Evolutionary conservation across 2,797 vertebrate genomes (phyloP).

Genomic region (Centropyge bicolor): DNA sequence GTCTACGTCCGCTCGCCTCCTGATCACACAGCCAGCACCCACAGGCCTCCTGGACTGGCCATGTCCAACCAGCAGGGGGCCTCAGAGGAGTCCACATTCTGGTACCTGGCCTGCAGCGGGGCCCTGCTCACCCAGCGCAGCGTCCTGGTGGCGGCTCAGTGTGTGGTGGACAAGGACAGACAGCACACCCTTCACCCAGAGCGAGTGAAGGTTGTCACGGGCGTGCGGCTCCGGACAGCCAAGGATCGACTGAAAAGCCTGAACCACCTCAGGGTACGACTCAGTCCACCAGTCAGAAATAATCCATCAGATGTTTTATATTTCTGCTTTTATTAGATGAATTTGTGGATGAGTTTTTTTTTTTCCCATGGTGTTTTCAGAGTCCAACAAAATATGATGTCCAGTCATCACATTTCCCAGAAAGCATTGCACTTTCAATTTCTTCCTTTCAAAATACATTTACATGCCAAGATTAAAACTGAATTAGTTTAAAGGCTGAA

Average conservation of each 20-base stretch:
- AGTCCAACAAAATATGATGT: background rate
- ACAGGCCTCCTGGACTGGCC: slow-evolving; percentile 7
- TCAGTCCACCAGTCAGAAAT: background rate
- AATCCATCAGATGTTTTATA: background rate
- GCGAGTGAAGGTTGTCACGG: slow-evolving; percentile 89
- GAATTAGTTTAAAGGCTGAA: background rate
- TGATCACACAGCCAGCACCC: slow-evolving; percentile 42
- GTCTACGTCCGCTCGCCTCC: slow-evolving; percentile 87
- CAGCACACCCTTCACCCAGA: slow-evolving; percentile 82
- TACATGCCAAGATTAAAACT: background rate
- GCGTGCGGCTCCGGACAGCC: slow-evolving; percentile 83
- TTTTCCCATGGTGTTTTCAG: background rate
- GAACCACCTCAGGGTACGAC: slow-evolving; percentile 87
- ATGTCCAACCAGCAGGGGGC: slow-evolving; percentile 51
- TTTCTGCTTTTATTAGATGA: background rate
- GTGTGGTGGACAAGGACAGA: slow-evolving; percentile 88
- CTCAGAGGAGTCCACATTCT: slow-evolving; percentile 80
- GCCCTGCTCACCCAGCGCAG: slow-evolving; percentile 90
- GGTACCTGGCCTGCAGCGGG: slow-evolving; percentile 92
- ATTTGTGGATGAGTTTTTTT: background rate
- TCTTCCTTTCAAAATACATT: background rate
- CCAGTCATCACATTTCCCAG: background rate
- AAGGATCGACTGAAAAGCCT: slow-evolving; percentile 76
- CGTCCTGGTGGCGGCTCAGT: slow-evolving; percentile 91
- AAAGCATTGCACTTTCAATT: background rate